These are phyloP conservation scores for Drosophila koepferae DNA, from an alignment of 2,888 invertebrate genomes.

Conservation along the genomic window DNA sequence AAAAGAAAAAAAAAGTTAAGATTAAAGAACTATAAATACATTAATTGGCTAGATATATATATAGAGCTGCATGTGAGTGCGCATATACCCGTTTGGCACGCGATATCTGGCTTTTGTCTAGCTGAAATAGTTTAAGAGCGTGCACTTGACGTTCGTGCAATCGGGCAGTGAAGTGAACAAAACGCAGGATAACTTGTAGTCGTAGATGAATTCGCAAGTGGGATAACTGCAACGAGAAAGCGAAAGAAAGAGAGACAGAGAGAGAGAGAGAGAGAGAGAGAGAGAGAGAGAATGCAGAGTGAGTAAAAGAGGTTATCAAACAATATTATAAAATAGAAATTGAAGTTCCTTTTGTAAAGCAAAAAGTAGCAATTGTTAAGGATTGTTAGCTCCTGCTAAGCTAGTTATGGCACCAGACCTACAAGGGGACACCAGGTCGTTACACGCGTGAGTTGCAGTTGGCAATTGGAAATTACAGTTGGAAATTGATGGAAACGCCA, in stretches of 20 bases:
- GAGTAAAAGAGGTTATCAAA: neutral
- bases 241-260: neutral
- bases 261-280: neutral
- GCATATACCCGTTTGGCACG: conserved; percentile 1
- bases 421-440: neutral
- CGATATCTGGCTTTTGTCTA: conserved; percentile 41
- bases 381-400: neutral
- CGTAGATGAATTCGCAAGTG: conserved; percentile 84
- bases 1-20: conserved; percentile 20
- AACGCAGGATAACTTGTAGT: conserved; percentile 84
- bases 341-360: conserved; percentile 8
- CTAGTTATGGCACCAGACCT: neutral
- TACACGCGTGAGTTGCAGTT: conserved; percentile 5
- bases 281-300: neutral
- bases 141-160: conserved; percentile 83
- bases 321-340: conserved; percentile 6
- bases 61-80: conserved; percentile 1
- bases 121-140: conserved; percentile 82
- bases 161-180: conserved; percentile 85
- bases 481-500: neutral
- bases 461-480: too few relatives aligned
- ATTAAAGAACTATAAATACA: conserved; percentile 32
- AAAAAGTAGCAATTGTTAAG: conserved; percentile 7
- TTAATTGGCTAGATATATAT: conserved; percentile 20
- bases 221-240: conserved; percentile 72